phyloP scores from a whole-genome alignment of 1,140 invertebrate species.

The Colletes gigas region DNA sequence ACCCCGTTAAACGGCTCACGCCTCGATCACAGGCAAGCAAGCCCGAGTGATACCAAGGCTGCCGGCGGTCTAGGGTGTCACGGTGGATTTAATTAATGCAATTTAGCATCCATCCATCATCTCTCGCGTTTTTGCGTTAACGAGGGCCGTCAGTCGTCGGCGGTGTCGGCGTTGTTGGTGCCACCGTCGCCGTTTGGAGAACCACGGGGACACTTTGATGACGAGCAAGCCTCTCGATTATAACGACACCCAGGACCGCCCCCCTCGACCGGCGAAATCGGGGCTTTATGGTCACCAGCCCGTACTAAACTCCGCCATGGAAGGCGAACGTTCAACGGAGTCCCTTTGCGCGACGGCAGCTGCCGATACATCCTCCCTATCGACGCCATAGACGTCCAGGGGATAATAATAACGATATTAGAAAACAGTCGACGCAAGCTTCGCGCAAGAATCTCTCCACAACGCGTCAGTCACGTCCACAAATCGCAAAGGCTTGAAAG shows the following conservation, averaged over 20 bases:
- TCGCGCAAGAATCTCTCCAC: slow-evolving; percentile 1
- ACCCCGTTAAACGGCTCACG: slow-evolving; percentile 71
- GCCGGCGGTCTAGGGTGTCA: slow-evolving; percentile 70
- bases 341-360: slow-evolving; percentile 38
- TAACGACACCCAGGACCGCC: slow-evolving; percentile 73
- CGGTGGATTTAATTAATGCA: slow-evolving; percentile 81
- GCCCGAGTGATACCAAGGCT: slow-evolving; percentile 70
- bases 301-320: slow-evolving; percentile 57
- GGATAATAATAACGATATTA: slow-evolving; percentile 56
- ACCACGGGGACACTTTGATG: slow-evolving; percentile 75
- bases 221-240: slow-evolving; percentile 71
- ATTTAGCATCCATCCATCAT: slow-evolving; percentile 82
- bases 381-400: slow-evolving; percentile 47
- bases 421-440: no score
- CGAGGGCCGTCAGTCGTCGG: slow-evolving; percentile 65
- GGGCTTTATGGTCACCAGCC: slow-evolving; percentile 59
- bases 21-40: slow-evolving; percentile 68
- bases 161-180: slow-evolving; percentile 33
- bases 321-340: slow-evolving; percentile 27
- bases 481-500: no score
- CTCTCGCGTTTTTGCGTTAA: slow-evolving; percentile 80
- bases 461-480: no score
- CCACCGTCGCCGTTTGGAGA: slow-evolving; percentile 52
- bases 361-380: slow-evolving; percentile 57
- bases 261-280: slow-evolving; percentile 43